phyloP scores from a whole-genome alignment of 1,140 invertebrate species.

The Nephotettix cincticeps region DNA sequence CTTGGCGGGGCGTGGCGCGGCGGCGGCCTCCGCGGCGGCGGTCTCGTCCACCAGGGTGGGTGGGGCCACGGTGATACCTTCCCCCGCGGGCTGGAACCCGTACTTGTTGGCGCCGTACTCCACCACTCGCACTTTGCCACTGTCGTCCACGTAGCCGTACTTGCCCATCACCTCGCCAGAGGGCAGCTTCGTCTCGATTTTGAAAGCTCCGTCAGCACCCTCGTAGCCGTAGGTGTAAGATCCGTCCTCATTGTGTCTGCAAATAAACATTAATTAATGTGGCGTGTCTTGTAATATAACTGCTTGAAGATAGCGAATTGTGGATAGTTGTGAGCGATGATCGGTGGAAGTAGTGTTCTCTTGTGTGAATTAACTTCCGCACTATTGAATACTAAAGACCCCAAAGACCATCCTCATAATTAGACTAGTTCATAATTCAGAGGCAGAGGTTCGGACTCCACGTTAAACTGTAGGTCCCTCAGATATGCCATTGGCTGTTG shows the following conservation, averaged over 20 bases:
- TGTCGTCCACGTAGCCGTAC: slow-evolving; percentile 83
- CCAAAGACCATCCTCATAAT: no score
- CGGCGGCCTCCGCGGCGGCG: slow-evolving; percentile 35
- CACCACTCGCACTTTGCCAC: slow-evolving; percentile 75
- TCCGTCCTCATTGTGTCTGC: slow-evolving; percentile 81
- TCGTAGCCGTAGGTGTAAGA: slow-evolving; percentile 87
- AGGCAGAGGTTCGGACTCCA: no score
- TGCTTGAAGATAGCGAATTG: no score
- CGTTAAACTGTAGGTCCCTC: no score
- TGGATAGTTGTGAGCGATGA: no score
- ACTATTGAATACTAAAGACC: no score
- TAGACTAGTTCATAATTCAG: no score
- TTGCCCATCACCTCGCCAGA: slow-evolving; percentile 80
- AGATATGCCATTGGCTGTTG: no score
- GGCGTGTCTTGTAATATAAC: no score
- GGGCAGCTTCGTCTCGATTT: slow-evolving; percentile 79
- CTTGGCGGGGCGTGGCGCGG: not conserved
- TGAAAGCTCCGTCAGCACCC: slow-evolving; percentile 79
- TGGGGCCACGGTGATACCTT: slow-evolving; percentile 79
- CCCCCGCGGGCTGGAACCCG: slow-evolving; percentile 83
- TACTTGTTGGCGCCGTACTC: slow-evolving; percentile 86
- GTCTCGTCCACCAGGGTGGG: slow-evolving; percentile 72
- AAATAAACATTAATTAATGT: no score
- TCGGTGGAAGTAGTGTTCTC: no score
- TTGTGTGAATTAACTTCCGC: no score